phyloP scores from a whole-genome alignment of 2,797 vertebrate species.

The Morus bassanus region DNA sequence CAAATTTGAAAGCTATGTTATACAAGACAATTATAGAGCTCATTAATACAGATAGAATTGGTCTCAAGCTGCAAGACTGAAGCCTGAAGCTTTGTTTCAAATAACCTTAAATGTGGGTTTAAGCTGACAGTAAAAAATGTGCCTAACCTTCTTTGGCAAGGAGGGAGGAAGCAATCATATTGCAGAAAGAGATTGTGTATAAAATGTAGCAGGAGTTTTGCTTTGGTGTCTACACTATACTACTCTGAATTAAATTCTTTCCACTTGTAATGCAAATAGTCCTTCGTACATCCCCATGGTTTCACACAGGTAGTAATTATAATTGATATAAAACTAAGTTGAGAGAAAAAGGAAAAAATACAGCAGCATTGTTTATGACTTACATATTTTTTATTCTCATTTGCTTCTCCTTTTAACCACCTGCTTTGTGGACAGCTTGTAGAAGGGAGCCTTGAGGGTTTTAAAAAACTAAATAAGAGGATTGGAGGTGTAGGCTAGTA shows the following conservation, averaged over 20 bases:
- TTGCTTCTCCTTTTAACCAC: neutral
- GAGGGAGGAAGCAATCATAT: neutral
- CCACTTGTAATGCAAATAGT: neutral
- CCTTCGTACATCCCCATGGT: neutral
- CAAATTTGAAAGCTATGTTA: constrained; percentile 1
- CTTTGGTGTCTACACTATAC: neutral
- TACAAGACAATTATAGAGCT: constrained; percentile 20
- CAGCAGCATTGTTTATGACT: neutral
- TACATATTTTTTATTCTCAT: neutral
- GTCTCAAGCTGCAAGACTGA: constrained; percentile 23
- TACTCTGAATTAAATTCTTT: neutral
- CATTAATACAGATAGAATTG: constrained; percentile 35
- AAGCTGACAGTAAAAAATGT: constrained; percentile 15
- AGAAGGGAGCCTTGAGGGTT: neutral
- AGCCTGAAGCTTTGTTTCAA: constrained; percentile 47
- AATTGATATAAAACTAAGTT: neutral
- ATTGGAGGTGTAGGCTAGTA: neutral
- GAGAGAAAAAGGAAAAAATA: neutral
- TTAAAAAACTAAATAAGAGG: neutral
- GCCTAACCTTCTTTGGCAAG: neutral
- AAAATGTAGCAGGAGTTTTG: neutral
- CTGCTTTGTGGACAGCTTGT: neutral
- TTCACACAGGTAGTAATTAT: neutral
- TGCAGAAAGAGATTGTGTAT: neutral
- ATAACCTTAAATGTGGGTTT: constrained; percentile 33